These are phyloP conservation scores for Colletes latitarsis DNA, from an alignment of 1,140 invertebrate species.

Conservation along the genomic window DNA sequence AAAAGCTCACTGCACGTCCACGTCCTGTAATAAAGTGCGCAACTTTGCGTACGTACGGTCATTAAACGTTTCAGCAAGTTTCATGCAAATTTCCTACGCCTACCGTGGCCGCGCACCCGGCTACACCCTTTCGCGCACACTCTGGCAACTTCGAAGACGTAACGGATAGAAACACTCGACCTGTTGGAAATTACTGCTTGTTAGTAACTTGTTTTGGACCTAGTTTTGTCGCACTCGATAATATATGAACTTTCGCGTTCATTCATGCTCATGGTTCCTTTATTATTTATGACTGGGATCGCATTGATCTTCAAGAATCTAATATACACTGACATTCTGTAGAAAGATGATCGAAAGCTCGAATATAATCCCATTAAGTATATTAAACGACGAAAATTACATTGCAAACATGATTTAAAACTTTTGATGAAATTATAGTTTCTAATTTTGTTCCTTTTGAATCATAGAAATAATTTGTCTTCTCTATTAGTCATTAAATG, in stretches of 20 bases:
- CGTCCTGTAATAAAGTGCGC: conserved; percentile 11
- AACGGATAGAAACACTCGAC: background rate
- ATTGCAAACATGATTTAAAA: too few species aligned
- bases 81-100: conserved; percentile 1
- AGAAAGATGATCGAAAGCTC: too few species aligned
- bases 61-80: conserved; percentile 1
- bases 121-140: background rate
- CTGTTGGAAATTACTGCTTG: background rate
- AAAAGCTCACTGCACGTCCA: conserved; percentile 60
- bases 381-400: too few species aligned
- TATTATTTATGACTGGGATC: too few species aligned
- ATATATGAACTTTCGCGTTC: background rate
- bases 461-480: too few species aligned
- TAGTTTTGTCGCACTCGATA: background rate
- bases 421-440: too few species aligned
- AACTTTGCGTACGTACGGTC: background rate
- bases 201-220: background rate
- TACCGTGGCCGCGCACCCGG: background rate
- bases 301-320: too few species aligned
- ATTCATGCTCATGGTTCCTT: background rate
- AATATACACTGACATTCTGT: too few species aligned
- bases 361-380: too few species aligned
- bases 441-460: too few species aligned
- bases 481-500: too few species aligned
- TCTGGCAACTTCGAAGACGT: background rate